Base-by-base conservation (phyloP, 2,113 vertebrate genomes). In the Glaucomys volans region DNA sequence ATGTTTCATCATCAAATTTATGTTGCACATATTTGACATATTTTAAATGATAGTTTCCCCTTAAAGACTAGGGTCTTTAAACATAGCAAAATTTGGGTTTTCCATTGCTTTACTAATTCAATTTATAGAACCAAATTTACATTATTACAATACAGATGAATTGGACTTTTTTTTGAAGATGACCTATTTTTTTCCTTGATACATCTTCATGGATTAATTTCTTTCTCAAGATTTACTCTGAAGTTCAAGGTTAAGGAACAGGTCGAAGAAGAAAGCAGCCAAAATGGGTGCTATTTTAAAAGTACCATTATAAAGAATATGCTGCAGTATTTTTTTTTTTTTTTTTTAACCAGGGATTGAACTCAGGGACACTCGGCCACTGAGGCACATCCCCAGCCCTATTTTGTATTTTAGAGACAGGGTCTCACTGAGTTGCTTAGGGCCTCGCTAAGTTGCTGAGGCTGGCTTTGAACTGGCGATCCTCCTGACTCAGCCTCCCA, bases 101-200 rank as follows among this genome's bases (percentile, higher is more conserved):
- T 26, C 13, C 59, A 47, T 40, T 66, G 22, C 1, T 77, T 74
- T 57, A 32, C 5, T n/a, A n/a, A n/a, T n/a, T n/a, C n/a, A 62
- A n/a, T 95, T 85, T 90, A 59, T 69, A 94, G 14, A 93, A 40
- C 18, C 2, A 91, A 90, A 90, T n/a, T 77, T 86, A 71, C 59
- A 11, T 79, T 66, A 47, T 87, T 86, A 67, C 26, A n/a, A 40
- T 69, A 32, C 5, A 79, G 9, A 86, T 79, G 1, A 93, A 59
- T 3, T 83, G 11, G 24, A 80, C 11, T 74, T 40, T 87, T 89
- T 57, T 30, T 13, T 81, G 5, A 95, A 64, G 8, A 14, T 64
- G 40, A n/a, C 7, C 12, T 1, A 26, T 32, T 92, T 47, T 17
- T 90, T 75, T 2, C 8, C 18, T 96, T 87, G 14, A 67, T 86